Evolutionary conservation across 2,113 vertebrate species (phyloP).

Genomic region (Tragelaphus scriptus): DNA sequence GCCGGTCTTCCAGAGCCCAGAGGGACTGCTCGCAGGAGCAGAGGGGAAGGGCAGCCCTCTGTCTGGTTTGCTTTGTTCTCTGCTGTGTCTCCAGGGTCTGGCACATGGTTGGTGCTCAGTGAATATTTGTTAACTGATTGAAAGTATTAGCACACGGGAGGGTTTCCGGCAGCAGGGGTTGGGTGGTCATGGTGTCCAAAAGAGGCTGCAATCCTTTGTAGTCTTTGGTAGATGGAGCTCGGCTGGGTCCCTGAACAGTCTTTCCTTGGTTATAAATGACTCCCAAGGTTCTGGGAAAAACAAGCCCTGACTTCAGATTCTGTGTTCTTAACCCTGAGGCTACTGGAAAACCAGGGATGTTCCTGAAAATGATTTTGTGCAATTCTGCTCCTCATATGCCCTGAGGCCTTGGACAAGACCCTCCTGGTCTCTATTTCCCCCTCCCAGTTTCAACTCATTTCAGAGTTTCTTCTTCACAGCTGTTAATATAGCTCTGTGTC

Average conservation of each 20-base stretch:
- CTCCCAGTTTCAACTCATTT: neutral
- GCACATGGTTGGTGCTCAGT: neutral
- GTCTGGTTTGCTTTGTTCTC: neutral
- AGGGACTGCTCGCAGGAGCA: neutral
- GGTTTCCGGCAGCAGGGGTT: neutral
- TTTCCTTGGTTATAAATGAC: neutral
- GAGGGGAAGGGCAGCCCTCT: neutral
- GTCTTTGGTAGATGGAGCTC: neutral
- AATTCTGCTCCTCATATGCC: neutral
- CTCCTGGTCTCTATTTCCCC: neutral
- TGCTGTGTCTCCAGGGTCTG: neutral
- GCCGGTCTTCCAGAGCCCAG: neutral
- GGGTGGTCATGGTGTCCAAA: neutral
- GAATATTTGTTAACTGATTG: neutral
- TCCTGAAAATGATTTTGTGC: too few relatives aligned
- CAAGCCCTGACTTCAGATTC: neutral
- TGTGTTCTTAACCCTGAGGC: neutral
- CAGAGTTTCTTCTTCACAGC: neutral
- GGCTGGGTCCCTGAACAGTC: neutral
- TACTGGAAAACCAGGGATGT: neutral
- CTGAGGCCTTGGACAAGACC: neutral
- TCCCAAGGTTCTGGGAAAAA: neutral
- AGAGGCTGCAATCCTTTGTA: neutral
- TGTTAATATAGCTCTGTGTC: rapidly evolving
- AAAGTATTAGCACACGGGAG: neutral